Evolutionary conservation across 2,797 vertebrate genomes (phyloP), one percentile per base, ranked within the genome.

Genomic region (Phoxinus dragarum): DNA sequence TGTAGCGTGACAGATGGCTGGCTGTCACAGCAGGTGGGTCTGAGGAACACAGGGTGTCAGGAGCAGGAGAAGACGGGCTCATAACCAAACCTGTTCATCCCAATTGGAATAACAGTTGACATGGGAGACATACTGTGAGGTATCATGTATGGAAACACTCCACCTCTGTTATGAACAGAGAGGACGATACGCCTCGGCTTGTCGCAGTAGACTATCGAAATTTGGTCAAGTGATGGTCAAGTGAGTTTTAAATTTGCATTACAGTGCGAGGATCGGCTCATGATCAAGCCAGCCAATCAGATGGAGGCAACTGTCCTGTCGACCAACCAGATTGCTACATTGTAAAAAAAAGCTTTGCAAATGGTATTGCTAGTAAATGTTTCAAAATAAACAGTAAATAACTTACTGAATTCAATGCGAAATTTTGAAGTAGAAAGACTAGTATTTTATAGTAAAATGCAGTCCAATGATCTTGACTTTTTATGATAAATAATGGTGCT

Each of bases 1-100:
- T 78, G 86, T 61, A 52, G 75, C 19, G 47, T 80, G 86, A 87
- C 86, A 87, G 86, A 87, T 87, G 86, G 86, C 76, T 71, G 76
- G 36, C 73, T 82, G 85, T 82, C 85, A 86, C 85, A 82, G 81
- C 86, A 87, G 86, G 86, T 86, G 86, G 42, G 80, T 47, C 81
- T 78, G 67, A 86, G 64, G 67, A 86, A 82, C 85, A 82, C 80
- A 82, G 75, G 85, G 85, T 86, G 85, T 86, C 85, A 86, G 74
- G 67, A 82, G 85, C 84, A 81, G 71, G 61, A 76, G 84, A 73
- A 73, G 80, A 81, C 16, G 47, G 66, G 79, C 64, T 80, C 79
- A 38, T 80, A 80, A 80, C 44, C 6, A 44, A 82, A 72, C 80
- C 80, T 82, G 80, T 82, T 82, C 80, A 56, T 71, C 67, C 16